Conservation (phyloP, 2,888 invertebrate genomes). For the Andrena hattorfiana region DNA sequence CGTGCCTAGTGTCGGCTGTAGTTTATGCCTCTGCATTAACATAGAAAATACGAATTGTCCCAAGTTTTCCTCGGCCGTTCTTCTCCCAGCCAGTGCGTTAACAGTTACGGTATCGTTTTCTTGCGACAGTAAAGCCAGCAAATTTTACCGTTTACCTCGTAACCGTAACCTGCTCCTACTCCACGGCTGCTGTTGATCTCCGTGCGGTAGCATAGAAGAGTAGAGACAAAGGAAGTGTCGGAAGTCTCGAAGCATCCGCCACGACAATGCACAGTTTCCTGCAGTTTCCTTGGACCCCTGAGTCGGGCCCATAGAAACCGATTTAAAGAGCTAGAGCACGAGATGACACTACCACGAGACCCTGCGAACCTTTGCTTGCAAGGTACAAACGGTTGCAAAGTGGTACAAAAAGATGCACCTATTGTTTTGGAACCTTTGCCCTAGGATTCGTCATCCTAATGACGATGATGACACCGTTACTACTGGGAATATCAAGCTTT, state of each 20-base stretch:
- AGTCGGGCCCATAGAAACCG: constrained; percentile 27
- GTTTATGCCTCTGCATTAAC: constrained; percentile 80
- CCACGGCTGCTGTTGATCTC: constrained; percentile 22
- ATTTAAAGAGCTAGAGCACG: constrained; percentile 12
- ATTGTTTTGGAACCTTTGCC: not conserved
- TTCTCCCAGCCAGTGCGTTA: constrained; percentile 47
- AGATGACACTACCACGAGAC: constrained; percentile 11
- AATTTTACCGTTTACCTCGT: constrained; percentile 63
- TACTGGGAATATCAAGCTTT: too few relatives aligned
- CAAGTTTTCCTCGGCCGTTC: constrained; percentile 6
- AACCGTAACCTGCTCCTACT: constrained; percentile 41
- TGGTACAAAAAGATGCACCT: constrained; percentile 28
- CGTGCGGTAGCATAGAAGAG: not conserved
- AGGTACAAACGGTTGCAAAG: constrained; percentile 35
- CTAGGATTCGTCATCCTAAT: not conserved
- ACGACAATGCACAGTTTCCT: constrained; percentile 20
- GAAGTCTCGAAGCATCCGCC: constrained; percentile 39
- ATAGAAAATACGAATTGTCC: constrained; percentile 79
- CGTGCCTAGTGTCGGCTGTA: constrained; percentile 72
- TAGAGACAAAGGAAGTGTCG: constrained; percentile 38
- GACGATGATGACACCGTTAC: not conserved
- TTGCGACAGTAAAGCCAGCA: constrained; percentile 67
- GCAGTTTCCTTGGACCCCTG: constrained; percentile 29
- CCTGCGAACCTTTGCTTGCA: not conserved
- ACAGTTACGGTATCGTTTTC: constrained; percentile 69